These are phyloP conservation scores for Noctua pronuba DNA, from an alignment of 2,888 invertebrate species.

Conservation along the genomic window DNA sequence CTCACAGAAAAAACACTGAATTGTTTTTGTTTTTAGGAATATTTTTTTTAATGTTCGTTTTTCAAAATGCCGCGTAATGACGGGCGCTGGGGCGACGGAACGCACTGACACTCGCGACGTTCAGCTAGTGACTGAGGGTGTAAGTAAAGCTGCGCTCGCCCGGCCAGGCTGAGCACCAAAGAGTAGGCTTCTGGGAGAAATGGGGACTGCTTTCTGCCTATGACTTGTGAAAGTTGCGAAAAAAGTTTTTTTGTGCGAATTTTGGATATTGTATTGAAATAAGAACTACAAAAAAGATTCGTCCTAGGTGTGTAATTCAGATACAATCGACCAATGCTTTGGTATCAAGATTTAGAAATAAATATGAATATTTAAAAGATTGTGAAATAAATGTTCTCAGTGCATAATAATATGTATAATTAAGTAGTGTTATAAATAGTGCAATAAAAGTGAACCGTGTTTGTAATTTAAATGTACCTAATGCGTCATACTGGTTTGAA, in stretches of 20 bases:
- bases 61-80: conserved; percentile 76
- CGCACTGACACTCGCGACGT: conserved; percentile 67
- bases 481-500: background rate
- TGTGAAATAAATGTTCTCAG: background rate
- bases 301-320: background rate
- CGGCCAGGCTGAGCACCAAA: conserved; percentile 85
- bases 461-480: background rate
- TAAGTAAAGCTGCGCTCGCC: conserved; percentile 83
- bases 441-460: background rate
- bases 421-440: background rate
- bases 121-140: conserved; percentile 86
- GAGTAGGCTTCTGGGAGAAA: conserved; percentile 71
- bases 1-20: conserved; percentile 54
- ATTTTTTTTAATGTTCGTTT: conserved; percentile 72
- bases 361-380: background rate
- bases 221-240: background rate
- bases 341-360: background rate
- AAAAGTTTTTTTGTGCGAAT: background rate
- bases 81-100: conserved; percentile 54
- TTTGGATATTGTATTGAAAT: background rate
- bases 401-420: background rate
- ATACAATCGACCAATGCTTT: background rate
- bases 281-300: background rate
- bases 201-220: conserved; percentile 46
- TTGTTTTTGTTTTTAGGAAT: conserved; percentile 53